Conservation (phyloP, 2,888 invertebrate genomes). For the Rhagium mordax region DNA sequence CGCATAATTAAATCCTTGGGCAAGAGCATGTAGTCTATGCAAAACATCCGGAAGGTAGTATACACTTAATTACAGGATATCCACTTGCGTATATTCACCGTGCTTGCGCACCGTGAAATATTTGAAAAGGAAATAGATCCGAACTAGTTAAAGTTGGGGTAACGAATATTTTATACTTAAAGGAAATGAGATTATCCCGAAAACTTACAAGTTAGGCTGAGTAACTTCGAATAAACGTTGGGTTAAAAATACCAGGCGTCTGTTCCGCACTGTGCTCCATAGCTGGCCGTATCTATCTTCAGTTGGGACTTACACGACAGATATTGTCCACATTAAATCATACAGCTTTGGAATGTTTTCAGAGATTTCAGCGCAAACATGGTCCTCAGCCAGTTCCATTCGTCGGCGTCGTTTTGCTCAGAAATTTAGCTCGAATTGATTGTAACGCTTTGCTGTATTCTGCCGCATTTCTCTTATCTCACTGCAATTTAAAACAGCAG, state of each 20-base stretch:
- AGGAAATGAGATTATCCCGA: slow-evolving; percentile 45
- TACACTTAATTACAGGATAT: slow-evolving; percentile 24
- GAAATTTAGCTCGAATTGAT: not conserved
- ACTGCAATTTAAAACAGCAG: not conserved
- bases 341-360: slow-evolving; percentile 36
- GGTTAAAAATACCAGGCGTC: slow-evolving; percentile 4
- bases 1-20: slow-evolving; percentile 2
- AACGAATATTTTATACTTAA: slow-evolving; percentile 39
- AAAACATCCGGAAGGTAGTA: slow-evolving; percentile 17
- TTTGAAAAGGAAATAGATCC: slow-evolving; percentile 45
- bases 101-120: slow-evolving; percentile 42
- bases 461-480: not conserved
- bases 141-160: slow-evolving; percentile 38
- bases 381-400: not conserved
- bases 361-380: slow-evolving; percentile 12
- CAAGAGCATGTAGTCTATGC: slow-evolving; percentile 1
- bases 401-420: not conserved
- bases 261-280: slow-evolving; percentile 7
- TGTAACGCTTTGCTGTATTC: not conserved
- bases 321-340: slow-evolving; percentile 47
- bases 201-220: not conserved
- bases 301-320: slow-evolving; percentile 29
- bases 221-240: not conserved
- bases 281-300: slow-evolving; percentile 32
- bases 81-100: slow-evolving; percentile 14